phyloP scores from a whole-genome alignment of 2,797 vertebrate species.

The Miichthys miiuy region DNA sequence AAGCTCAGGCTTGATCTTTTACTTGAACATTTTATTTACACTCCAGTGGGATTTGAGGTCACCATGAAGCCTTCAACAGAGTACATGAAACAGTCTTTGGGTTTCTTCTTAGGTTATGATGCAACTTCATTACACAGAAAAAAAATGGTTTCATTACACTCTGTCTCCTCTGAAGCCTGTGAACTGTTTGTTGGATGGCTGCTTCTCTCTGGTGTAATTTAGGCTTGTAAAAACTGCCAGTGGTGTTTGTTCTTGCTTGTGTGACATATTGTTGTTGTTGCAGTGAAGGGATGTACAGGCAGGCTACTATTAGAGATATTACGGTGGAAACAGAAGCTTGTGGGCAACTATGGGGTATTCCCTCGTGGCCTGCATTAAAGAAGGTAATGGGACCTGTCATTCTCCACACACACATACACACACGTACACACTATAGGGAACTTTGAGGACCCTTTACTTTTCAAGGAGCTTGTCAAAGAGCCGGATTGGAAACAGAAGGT shows the following conservation, averaged over 20 bases:
- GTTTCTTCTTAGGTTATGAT: constrained; percentile 38
- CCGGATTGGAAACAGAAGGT: constrained; percentile 78
- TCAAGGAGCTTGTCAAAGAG: constrained; percentile 61
- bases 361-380: constrained; percentile 42
- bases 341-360: constrained; percentile 33
- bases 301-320: constrained; percentile 19
- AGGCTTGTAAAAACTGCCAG: constrained; percentile 32
- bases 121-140: constrained; percentile 46
- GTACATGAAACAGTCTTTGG: constrained; percentile 41
- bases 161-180: constrained; percentile 32
- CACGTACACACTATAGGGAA: constrained; percentile 33
- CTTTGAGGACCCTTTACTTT: constrained; percentile 42
- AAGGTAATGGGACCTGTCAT: constrained; percentile 60
- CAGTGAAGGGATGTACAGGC: not conserved
- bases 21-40: constrained; percentile 55
- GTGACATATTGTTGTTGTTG: constrained; percentile 17
- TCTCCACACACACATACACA: constrained; percentile 40
- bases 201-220: constrained; percentile 20
- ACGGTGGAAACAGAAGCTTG: constrained; percentile 49
- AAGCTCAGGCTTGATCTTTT: constrained; percentile 47
- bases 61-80: constrained; percentile 26
- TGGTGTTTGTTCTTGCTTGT: constrained; percentile 44
- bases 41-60: constrained; percentile 50
- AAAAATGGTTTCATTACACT: constrained; percentile 37
- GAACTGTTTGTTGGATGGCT: constrained; percentile 17